These are phyloP conservation scores for Vandiemenella viatica DNA, from an alignment of 2,888 invertebrate species.

Conservation along the genomic window DNA sequence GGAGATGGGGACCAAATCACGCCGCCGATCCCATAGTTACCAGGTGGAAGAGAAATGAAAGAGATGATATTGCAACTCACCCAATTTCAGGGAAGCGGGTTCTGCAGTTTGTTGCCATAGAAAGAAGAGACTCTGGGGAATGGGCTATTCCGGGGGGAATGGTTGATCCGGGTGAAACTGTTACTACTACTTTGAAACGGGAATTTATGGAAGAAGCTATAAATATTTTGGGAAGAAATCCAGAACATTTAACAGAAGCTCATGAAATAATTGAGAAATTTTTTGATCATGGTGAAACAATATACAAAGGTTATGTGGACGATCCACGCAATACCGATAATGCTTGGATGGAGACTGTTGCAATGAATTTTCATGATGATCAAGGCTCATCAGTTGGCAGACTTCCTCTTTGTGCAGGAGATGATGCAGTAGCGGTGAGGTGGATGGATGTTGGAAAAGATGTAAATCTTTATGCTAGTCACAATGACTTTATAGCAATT, in stretches of 20 bases:
- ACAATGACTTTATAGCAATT: conserved; percentile 55
- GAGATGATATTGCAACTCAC: conserved; percentile 23
- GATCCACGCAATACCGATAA: conserved; percentile 97
- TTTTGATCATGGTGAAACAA: conserved; percentile 48
- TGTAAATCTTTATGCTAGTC: conserved; percentile 77
- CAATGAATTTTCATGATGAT: conserved; percentile 84
- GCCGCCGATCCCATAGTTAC: conserved; percentile 96
- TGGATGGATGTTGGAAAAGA: conserved; percentile 69
- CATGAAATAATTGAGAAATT: conserved; percentile 42
- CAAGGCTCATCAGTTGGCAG: conserved; percentile 49
- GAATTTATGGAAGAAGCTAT: conserved; percentile 95
- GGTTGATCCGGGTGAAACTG: conserved; percentile 86
- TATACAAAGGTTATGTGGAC: conserved; percentile 87
- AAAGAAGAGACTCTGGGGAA: conserved; percentile 69
- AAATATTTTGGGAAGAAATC: conserved; percentile 42
- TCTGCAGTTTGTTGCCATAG: conserved; percentile 83
- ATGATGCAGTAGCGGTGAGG: conserved; percentile 72
- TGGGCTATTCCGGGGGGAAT: conserved; percentile 97
- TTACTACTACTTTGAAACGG: conserved; percentile 62
- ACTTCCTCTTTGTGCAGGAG: conserved; percentile 68
- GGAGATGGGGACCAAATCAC: conserved; percentile 96
- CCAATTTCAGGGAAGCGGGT: conserved; percentile 43
- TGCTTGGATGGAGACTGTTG: conserved; percentile 96
- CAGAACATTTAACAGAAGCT: conserved; percentile 23
- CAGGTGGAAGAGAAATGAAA: conserved; percentile 55